Conservation (phyloP, 1,140 invertebrate genomes). For the Caenorhabditis inopinata region DNA sequence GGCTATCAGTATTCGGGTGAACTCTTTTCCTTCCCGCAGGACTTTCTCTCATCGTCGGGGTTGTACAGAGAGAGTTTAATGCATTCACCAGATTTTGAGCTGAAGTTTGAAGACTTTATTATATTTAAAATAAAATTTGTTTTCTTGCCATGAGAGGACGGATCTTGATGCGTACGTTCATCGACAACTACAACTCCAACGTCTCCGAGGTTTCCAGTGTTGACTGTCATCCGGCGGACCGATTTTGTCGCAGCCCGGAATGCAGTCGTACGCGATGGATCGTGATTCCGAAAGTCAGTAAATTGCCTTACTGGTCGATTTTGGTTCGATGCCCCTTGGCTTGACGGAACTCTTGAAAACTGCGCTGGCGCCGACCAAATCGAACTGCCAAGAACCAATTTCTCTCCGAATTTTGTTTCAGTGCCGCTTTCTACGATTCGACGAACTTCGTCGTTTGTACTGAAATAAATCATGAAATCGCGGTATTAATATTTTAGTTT, state of each 20-base stretch:
- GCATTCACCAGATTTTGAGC: background rate
- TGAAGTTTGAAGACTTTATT: background rate
- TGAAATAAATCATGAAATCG: background rate
- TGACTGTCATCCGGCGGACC: background rate
- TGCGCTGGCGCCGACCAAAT: background rate
- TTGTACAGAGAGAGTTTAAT: background rate
- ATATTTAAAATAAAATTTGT: background rate
- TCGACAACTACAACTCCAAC: conserved; percentile 12
- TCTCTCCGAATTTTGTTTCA: too few species aligned
- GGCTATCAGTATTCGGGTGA: background rate
- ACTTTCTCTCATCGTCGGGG: background rate
- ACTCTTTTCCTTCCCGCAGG: background rate
- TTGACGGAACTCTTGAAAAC: background rate
- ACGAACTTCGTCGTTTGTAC: conserved; percentile 36
- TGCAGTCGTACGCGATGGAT: background rate
- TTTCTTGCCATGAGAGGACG: background rate
- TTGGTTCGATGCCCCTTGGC: background rate
- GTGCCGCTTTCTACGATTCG: conserved; percentile 7
- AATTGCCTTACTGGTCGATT: background rate
- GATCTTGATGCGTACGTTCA: background rate
- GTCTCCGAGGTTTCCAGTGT: background rate
- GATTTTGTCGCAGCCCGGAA: background rate
- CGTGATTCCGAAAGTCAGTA: background rate
- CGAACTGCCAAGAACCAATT: background rate
- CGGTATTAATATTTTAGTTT: too few species aligned